Conservation (phyloP, 1,140 invertebrate species). For the Stegodyphus dumicola region DNA sequence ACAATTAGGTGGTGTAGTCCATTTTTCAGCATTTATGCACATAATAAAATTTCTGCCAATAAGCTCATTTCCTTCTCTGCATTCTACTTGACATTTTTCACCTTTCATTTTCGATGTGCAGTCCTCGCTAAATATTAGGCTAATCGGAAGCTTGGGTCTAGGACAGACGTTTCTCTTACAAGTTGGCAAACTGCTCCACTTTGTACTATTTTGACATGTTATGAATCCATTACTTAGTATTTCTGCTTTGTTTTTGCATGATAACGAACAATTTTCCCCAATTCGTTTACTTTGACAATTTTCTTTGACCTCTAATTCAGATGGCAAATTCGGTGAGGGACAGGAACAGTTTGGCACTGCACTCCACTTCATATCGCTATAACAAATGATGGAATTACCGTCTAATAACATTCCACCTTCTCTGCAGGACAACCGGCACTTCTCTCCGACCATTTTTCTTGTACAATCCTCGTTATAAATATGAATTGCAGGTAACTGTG, state of each 20-base stretch:
- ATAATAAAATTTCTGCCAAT: not conserved
- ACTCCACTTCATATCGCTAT: not conserved
- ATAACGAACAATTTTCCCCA: constrained; percentile 11
- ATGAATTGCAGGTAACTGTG: not conserved
- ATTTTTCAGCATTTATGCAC: not conserved
- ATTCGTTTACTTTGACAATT: not conserved
- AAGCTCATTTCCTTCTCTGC: not conserved
- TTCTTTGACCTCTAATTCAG: not conserved
- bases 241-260: not conserved
- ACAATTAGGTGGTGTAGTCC: not conserved
- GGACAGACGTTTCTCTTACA: not conserved
- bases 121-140: not conserved
- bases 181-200: not conserved
- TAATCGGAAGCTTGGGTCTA: not conserved
- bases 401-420: not conserved
- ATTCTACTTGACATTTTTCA: not conserved
- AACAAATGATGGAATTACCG: not conserved
- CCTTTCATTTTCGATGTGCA: not conserved
- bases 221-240: not conserved
- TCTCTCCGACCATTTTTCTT: not conserved
- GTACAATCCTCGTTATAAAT: not conserved
- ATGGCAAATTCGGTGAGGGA: not conserved
- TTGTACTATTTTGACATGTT: not conserved
- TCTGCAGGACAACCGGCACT: not conserved
- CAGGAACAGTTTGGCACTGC: not conserved